Conservation (phyloP, 2,888 invertebrate species). For the Spodoptera littoralis region DNA sequence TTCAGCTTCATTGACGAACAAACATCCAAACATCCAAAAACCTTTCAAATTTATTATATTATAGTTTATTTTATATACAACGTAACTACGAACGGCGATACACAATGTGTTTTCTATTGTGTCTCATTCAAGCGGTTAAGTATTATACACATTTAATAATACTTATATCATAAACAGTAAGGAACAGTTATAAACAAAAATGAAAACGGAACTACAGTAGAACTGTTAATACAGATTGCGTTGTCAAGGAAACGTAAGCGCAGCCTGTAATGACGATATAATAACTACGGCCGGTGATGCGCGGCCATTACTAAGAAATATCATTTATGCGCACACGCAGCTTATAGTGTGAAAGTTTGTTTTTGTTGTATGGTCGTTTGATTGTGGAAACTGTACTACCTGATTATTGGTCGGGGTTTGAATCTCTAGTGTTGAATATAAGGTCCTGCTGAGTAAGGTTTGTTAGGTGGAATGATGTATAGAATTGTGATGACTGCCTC, state of each 20-base stretch:
- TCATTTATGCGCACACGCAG: slow-evolving; percentile 50
- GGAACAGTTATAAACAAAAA: slow-evolving; percentile 5
- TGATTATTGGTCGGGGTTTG: too few relatives aligned
- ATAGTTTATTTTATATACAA: too few relatives aligned
- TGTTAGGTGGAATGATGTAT: neutral
- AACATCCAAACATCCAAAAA: too few relatives aligned
- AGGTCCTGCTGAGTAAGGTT: neutral
- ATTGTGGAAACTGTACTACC: slow-evolving; percentile 19
- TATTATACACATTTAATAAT: too few relatives aligned
- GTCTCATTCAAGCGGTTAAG: too few relatives aligned
- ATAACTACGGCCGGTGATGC: slow-evolving; percentile 40
- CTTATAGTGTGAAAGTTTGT: slow-evolving; percentile 54
- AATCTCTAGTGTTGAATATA: too few relatives aligned
- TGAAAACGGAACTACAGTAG: slow-evolving; percentile 35
- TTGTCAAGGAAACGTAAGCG: slow-evolving; percentile 39
- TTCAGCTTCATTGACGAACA: too few relatives aligned
- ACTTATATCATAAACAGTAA: too few relatives aligned
- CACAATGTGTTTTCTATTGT: too few relatives aligned
- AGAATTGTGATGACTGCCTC: too few relatives aligned
- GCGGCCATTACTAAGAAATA: slow-evolving; percentile 44
- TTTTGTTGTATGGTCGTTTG: slow-evolving; percentile 34
- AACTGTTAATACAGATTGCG: slow-evolving; percentile 45
- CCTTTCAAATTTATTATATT: too few relatives aligned
- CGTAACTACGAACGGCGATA: too few relatives aligned
- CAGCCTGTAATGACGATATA: slow-evolving; percentile 45